Evolutionary conservation across 2,113 vertebrate species (phyloP), one percentile per base, ranked within the genome.

Genomic region (Pachyramphus minor): DNA sequence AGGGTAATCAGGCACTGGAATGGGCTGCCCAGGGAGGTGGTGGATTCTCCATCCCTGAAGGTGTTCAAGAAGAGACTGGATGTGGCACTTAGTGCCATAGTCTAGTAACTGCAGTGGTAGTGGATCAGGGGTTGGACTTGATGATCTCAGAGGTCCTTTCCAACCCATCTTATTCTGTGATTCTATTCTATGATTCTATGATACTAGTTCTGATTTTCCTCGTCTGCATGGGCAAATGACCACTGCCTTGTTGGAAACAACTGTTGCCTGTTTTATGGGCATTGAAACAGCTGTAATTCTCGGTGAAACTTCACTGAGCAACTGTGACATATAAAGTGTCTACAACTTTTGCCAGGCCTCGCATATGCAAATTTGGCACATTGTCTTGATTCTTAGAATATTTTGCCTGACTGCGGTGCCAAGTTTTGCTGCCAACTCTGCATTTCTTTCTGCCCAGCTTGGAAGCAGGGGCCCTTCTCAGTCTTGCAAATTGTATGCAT

Each of bases 351-450:
- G 31, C 44, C 71, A 93, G 47, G 53, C 78, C 22, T 87, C 53
- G 66, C 81, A 85, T 90, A 89, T 91, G 84, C 84, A 85, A 89
- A 85, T 94, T 60, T 5, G 7, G 77, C 59, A 87, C 67, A 55
- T 67, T 87, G 75, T 94, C 62, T 82, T 64, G 44, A 82, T 94
- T 91, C 84, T 93, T 87, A 58, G 71, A 82, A 87, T 87, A 75
- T 87, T 95, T 91, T 93, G 63, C 67, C 50, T 69, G 71, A 58
- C 31, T 84, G 22, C 73, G 33, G 28, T 85, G 94, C 81, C 77
- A 89, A 75, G 62, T 39, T 8, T 73, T 85, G 67, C 84, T 94
- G 94, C 87, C 89, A 94, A 1, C 59, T 89, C 69, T 66, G 25
- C 16, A 35, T 58, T 15, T 13, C 49, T 76, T 93, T 82, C 53